phyloP scores from a whole-genome alignment of 2,888 invertebrate species.

The Papilio protenor region DNA sequence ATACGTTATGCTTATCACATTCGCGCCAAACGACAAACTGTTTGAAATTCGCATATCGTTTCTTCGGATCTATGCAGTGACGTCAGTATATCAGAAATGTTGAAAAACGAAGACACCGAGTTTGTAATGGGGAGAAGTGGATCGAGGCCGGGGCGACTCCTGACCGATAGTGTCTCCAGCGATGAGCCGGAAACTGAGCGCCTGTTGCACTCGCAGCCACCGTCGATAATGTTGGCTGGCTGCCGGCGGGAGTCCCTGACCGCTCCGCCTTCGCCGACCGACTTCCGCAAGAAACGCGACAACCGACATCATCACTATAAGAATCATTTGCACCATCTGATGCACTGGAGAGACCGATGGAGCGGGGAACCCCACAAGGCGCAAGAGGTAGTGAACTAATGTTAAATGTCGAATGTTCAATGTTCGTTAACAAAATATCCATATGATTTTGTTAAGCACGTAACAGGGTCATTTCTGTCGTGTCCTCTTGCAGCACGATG shows the following conservation, averaged over 20 bases:
- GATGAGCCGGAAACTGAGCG: constrained; percentile 78
- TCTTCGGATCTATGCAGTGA: constrained; percentile 52
- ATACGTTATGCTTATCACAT: constrained; percentile 67
- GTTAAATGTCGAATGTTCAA: constrained; percentile 19
- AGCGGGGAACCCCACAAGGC: constrained; percentile 76
- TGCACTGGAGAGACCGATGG: constrained; percentile 81
- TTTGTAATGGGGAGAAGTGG: constrained; percentile 62
- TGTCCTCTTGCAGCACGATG: constrained; percentile 25
- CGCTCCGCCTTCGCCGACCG: constrained; percentile 80
- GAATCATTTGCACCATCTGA: constrained; percentile 78
- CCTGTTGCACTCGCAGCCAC: constrained; percentile 66
- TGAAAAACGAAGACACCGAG: constrained; percentile 71
- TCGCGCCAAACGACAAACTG: constrained; percentile 43
- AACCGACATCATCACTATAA: constrained; percentile 73
- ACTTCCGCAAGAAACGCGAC: constrained; percentile 76
- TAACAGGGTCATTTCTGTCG: constrained; percentile 24
- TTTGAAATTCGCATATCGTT: constrained; percentile 40
- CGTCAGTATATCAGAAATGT: constrained; percentile 66
- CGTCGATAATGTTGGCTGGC: constrained; percentile 62
- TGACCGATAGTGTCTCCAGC: constrained; percentile 77
- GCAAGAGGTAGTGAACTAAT: constrained; percentile 70
- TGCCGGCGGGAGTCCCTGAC: constrained; percentile 75
- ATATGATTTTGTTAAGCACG: constrained; percentile 21
- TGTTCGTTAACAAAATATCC: constrained; percentile 14
- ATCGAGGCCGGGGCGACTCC: constrained; percentile 67